A percentile compares a stretch with the other conserved stretches of the same genome.
Evolutionary conservation across 30 jellyfish, hydroid and myxozoan genomes (phyloP).

Genomic region (Morbakka virulenta): DNA sequence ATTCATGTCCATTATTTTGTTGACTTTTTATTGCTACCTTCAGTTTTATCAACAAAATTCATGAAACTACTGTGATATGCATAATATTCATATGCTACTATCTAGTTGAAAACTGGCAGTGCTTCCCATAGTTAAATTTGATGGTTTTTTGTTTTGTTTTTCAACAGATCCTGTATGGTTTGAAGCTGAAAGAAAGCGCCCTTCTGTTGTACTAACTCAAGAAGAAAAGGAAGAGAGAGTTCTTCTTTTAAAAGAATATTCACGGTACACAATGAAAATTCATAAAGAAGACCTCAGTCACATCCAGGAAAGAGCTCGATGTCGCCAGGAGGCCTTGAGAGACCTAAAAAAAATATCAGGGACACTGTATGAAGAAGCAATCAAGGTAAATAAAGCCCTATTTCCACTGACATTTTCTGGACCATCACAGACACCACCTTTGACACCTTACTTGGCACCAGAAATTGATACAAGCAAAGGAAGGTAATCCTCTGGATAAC

Average conservation of each 20-base stretch:
- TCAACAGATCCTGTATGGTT: constrained; percentile 59
- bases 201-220: constrained; percentile 14
- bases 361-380: constrained; percentile 66
- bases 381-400: constrained; percentile 49
- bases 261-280: constrained; percentile 63
- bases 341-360: constrained; percentile 79
- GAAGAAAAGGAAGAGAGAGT: constrained; percentile 62
- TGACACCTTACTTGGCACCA: constrained; percentile 77
- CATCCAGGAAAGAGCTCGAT: constrained; percentile 53
- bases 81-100: no score
- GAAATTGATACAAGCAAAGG: constrained; percentile 68
- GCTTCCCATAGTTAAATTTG: not conserved
- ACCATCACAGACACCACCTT: constrained; percentile 89
- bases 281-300: constrained; percentile 59
- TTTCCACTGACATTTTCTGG: constrained; percentile 83
- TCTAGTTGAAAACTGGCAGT: no score
- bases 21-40: no score
- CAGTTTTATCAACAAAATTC: no score
- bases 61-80: no score
- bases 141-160: not conserved
- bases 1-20: no score
- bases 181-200: constrained; percentile 64
- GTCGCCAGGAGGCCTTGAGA: constrained; percentile 82
- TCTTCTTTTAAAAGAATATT: constrained; percentile 78
- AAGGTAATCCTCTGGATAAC: no score